Conservation (phyloP, 2,797 vertebrate genomes). For the Acrossocheilus fasciatus region DNA sequence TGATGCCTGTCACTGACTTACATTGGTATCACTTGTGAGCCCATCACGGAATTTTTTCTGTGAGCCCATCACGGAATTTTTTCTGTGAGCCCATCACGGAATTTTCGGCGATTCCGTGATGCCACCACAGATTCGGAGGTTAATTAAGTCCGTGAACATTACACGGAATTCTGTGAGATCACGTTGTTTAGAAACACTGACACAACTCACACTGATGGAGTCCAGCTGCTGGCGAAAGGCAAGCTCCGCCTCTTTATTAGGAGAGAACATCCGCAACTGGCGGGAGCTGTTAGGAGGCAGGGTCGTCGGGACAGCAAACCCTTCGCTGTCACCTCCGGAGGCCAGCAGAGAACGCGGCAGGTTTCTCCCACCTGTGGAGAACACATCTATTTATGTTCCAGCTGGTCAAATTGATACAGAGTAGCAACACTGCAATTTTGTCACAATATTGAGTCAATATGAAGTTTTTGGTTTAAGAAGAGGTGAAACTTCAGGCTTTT, state of each 20-base stretch:
- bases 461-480: background rate
- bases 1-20: too few species aligned
- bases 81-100: too few species aligned
- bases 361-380: slow-evolving; percentile 82
- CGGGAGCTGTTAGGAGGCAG: slow-evolving; percentile 95
- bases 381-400: background rate
- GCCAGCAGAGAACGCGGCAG: slow-evolving; percentile 87
- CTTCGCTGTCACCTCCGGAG: slow-evolving; percentile 82
- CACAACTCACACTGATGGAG: slow-evolving; percentile 90
- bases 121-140: too few species aligned
- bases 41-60: too few species aligned
- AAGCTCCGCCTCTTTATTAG: slow-evolving; percentile 92
- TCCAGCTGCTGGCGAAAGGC: slow-evolving; percentile 93
- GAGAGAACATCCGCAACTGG: slow-evolving; percentile 91
- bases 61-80: too few species aligned
- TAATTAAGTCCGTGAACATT: too few species aligned
- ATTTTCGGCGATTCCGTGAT: too few species aligned
- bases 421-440: background rate
- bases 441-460: background rate
- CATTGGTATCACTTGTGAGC: too few species aligned
- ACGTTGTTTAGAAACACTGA: slow-evolving; percentile 7
- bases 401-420: background rate
- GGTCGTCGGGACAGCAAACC: slow-evolving; percentile 94
- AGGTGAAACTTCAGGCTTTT: background rate
- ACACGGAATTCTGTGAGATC: too few species aligned